Base-by-base conservation (phyloP, 1,140 invertebrate species). In the Macrotrachela quadricornifera region DNA sequence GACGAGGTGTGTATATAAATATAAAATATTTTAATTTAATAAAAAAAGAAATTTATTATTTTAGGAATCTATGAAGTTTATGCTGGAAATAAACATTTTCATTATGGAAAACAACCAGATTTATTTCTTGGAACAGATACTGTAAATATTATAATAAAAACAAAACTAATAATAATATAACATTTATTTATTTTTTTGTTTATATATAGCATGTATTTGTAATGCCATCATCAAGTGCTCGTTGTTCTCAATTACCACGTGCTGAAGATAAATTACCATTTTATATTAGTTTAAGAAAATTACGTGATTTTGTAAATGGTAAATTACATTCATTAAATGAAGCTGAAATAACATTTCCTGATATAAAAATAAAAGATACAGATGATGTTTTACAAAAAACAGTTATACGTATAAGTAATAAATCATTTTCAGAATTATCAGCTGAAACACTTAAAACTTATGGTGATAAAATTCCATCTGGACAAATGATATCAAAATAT, bases 211-310 rank as follows among this genome's bases (percentile, higher is more conserved):
- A 30, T 75, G 82, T 78, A 74, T 95, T 85, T 84, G 88, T 94
- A 62, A 92, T 94, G 86, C 88, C 90, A 55, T 94, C 88, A 41
- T 92, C 87, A 18, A 90, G 85, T 66, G 88, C 90, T 40, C 76
- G 88, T 55, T 94, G 87, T 72, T 85, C 87, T 30, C 87, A 94
- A 65, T 73, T 94, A 57, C 90, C 90, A 1, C 76, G 87, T 56
- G 86, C 87, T 3, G 82, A 85, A 1, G 88, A 94, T 71, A 95
- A 95, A 71, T 85, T 95, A 39, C 88, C 88, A 56, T 95, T 92
- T 73, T 95, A 92, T 72, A 77, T 81, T 42, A 86, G 86, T 17
- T 72, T 95, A 16, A 88, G 87, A 64, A 91, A 91, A 67, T 84
- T 94, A 67, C 75, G 85, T 21, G 88, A 94, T 69, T 85, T 87